Evolutionary conservation across 2,888 invertebrate genomes (phyloP), one percentile per base, ranked within the genome.

Genomic region (Watsonalla cultraria): DNA sequence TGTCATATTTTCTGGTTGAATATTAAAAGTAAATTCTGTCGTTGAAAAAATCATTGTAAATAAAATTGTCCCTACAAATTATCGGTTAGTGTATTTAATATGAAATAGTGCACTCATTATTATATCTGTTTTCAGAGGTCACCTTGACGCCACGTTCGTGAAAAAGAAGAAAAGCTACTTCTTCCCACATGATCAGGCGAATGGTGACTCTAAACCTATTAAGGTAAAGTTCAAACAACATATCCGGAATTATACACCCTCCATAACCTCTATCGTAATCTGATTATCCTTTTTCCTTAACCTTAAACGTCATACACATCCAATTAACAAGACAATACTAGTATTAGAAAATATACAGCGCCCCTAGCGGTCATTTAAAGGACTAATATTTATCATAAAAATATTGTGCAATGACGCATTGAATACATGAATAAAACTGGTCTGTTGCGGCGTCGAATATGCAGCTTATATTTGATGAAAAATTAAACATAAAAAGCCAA

Each of bases 81-180:
- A 37, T 5, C 2, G 8, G 8, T 5, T 37, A 37, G 37, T 7
- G 8, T 5, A 37, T 37, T 5, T 11, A 42, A 42, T 11, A 11
- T 11, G 5, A 42, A n/a, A 8, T 11, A 11, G 11, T 11, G 5
- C 11, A 11, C 2, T 42, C 11, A 11, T 42, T 11, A 5, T 42
- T 11, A 11, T 42, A 11, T 42, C 5, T 11, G 54, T 57, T 84
- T 76, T 0, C 86, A 90, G 90, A 83, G 76, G 71, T 68, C 84
- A 76, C 68, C 84, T 80, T 88, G 82, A 90, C 61, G 70, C 76
- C n/a, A 90, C 90, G 0, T 90, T 72, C 64, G 72, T 88, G 35
- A 90, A 89, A 68, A 89, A 89, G 78, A 85, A 85, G 75, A 88
- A 81, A 64, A 80, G 74, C 61, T 90, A 78, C 61, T 90, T 87